These are phyloP conservation scores for Lepidurus packardi DNA, from an alignment of 1,140 invertebrate genomes.

Conservation along the genomic window DNA sequence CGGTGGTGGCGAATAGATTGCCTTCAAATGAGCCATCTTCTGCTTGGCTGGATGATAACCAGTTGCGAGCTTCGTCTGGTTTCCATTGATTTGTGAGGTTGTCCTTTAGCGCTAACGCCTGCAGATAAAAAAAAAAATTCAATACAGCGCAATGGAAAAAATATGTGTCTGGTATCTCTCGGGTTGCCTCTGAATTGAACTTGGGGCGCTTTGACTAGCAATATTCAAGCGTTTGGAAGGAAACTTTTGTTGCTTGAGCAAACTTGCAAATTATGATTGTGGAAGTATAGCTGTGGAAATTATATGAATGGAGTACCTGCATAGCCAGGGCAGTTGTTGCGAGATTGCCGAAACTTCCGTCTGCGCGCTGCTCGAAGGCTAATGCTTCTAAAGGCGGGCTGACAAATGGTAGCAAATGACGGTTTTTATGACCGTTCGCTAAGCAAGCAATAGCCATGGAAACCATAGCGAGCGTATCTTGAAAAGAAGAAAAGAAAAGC, in stretches of 20 bases:
- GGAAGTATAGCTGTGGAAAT: not conserved
- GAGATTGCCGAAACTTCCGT: slow-evolving; percentile 72
- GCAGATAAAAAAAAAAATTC: slow-evolving; percentile 31
- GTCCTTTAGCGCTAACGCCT: slow-evolving; percentile 56
- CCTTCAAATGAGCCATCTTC: slow-evolving; percentile 69
- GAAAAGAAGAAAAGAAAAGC: slow-evolving; percentile 1
- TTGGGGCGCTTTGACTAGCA: too few species aligned
- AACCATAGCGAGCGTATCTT: slow-evolving; percentile 76
- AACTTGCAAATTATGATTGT: not conserved
- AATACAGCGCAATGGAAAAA: not conserved
- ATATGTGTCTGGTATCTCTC: slow-evolving; percentile 24
- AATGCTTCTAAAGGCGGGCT: slow-evolving; percentile 69
- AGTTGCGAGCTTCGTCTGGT: slow-evolving; percentile 60
- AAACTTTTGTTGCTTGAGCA: not conserved
- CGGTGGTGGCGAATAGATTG: slow-evolving; percentile 61
- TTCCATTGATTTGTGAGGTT: slow-evolving; percentile 32
- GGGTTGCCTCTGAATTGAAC: not conserved
- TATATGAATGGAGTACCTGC: slow-evolving; percentile 49
- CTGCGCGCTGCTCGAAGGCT: slow-evolving; percentile 65
- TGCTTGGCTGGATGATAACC: slow-evolving; percentile 63
- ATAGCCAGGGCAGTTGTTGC: slow-evolving; percentile 71
- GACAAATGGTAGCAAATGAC: slow-evolving; percentile 28
- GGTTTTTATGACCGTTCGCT: slow-evolving; percentile 44
- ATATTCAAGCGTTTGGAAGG: too few species aligned
- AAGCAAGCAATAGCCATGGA: slow-evolving; percentile 74